Base-by-base conservation (phyloP, 1,140 invertebrate genomes). In the Macrostomum lignano region DNA sequence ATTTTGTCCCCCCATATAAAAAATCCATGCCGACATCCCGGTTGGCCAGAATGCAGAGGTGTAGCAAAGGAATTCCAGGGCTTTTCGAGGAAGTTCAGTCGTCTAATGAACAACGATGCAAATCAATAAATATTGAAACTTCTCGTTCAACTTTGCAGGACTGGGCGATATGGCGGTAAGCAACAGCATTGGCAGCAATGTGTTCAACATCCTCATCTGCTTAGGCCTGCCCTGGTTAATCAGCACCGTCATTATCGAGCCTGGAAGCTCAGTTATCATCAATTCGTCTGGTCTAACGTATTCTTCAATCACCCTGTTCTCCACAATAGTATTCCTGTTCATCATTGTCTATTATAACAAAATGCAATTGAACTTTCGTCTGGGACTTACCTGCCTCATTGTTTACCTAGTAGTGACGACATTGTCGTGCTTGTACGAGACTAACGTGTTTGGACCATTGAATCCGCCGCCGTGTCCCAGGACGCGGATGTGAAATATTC, bases 201-300 rank as follows among this genome's bases (percentile, higher is more conserved):
- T 96, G 48, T 94, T 96, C 60, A 86, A 96, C 64, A 79, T 96
- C 47, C 78, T 93, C 32, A 69, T 94, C 36, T 91, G 84, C 50
- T 67, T 93, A 25, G 82, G 81, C 32, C 63, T 93, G 44, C 82
- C 82, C 11, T 93, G 82, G 82, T 81, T 84, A n/a, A 36, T 52
- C 1, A 31, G 46, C 14, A 45, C 46, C 4, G 31, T 36, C 4
- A 30, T 38, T 2, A 25, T 45, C 7, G 43, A 44, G 0, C 19
- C 29, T 5, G 45, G 43, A 0, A 39, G 39, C 15, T 33, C 36
- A 5, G 26, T 52, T 0, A 13, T 15, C 1, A 47, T 51, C 19
- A 42, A 37, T 31, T 51, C 46, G 37, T 36, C 36, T 6, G 47
- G 51, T 5, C 40, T 55, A 2, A 37, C 37, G 1, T 55, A 49